These are phyloP conservation scores for Plecotus auritus DNA, from an alignment of 2,113 vertebrate genomes.

Conservation along the genomic window DNA sequence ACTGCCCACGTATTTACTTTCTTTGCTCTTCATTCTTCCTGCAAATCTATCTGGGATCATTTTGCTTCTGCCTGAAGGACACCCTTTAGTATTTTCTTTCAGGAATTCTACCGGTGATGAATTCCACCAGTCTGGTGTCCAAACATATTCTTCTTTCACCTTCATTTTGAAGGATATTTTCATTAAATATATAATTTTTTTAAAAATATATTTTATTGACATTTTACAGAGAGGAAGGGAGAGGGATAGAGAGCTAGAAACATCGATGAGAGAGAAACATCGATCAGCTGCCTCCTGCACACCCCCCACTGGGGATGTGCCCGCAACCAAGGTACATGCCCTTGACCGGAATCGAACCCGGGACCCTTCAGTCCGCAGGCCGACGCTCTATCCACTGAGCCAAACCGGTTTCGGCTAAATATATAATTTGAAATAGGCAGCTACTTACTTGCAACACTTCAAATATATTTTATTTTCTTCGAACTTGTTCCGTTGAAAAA, in stretches of 20 bases:
- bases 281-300: too few species aligned
- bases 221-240: too few species aligned
- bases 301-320: too few species aligned
- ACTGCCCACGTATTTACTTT: not conserved
- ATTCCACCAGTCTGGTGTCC: not conserved
- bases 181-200: too few species aligned
- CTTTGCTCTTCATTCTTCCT: not conserved
- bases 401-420: too few species aligned
- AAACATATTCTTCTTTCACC: constrained; percentile 8
- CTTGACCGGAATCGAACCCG: too few species aligned
- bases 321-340: too few species aligned
- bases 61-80: not conserved
- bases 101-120: constrained; percentile 4
- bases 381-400: too few species aligned
- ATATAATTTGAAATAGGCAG: not conserved
- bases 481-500: not conserved
- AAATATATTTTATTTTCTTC: constrained; percentile 11
- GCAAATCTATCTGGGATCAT: not conserved
- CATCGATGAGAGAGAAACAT: too few species aligned
- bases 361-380: too few species aligned
- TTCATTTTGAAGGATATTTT: constrained; percentile 18
- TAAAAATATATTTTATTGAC: too few species aligned
- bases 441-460: not conserved
- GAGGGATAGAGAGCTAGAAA: too few species aligned
- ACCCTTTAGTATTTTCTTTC: constrained; percentile 37